Base-by-base conservation (phyloP, 2,888 invertebrate species). In the Lepas anatifera region DNA sequence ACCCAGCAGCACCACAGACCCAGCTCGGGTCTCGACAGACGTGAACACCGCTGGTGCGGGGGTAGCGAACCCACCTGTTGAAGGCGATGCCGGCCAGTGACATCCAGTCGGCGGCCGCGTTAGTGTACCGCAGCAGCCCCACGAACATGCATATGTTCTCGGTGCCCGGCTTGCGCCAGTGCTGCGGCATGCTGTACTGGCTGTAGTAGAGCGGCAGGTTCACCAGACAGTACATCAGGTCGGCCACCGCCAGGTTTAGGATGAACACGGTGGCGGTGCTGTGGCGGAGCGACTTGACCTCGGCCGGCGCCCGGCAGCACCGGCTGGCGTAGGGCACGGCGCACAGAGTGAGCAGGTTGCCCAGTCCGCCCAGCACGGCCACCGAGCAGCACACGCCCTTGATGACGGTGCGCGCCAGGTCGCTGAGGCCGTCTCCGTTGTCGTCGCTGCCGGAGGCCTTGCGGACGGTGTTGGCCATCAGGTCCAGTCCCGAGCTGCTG, bases 21-120 rank as follows among this genome's bases (percentile, higher is more conserved):
- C n/a, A n/a, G n/a, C n/a, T n/a, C n/a, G n/a, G n/a, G n/a, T n/a
- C n/a, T n/a, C n/a, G n/a, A n/a, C n/a, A n/a, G n/a, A n/a, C n/a
- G n/a, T n/a, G n/a, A n/a, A n/a, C n/a, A n/a, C n/a, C n/a, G n/a
- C n/a, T n/a, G n/a, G n/a, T n/a, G n/a, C n/a, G n/a, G n/a, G n/a
- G n/a, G n/a, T n/a, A 11, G 50, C 25, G 22, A 3, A n/a, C 58
- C 35, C 27, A 70, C 73, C 73, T 71, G 63, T 73, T 72, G 41
- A 72, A 67, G 10, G 73, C 73, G 70, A 73, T 72, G 25, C 72
- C 70, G 13, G 72, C 73, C 29, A 73, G 69, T 11, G 72, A 72
- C 39, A 69, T 73, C 73, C 73, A 73, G 58, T 73, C 73, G 4
- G 71, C 69, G 35, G 72, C 71, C 41, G 73, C 73, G 68, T 71